These are phyloP conservation scores for Rostratula benghalensis DNA, from an alignment of 2,113 vertebrate genomes.

Conservation along the genomic window DNA sequence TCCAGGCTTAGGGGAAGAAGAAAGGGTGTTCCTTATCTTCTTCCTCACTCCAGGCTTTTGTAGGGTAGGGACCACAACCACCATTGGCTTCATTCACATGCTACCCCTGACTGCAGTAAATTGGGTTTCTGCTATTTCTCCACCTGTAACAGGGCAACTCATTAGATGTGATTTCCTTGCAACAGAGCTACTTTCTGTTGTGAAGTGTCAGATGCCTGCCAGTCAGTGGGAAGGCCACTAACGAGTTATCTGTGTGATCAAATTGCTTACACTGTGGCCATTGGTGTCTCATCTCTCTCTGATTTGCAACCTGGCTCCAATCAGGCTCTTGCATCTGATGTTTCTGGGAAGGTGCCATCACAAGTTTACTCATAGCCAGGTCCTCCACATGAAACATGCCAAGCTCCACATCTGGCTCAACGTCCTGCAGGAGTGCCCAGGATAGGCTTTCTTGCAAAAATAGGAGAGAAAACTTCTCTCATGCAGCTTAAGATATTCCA, in stretches of 20 bases:
- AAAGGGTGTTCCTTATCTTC: accelerated
- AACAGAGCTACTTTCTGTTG: not conserved
- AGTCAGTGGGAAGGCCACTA: not conserved
- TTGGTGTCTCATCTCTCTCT: accelerated
- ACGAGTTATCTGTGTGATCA: not conserved
- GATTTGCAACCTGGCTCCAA: not conserved
- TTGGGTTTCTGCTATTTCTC: not conserved
- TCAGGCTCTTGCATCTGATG: not conserved
- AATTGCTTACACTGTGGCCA: not conserved
- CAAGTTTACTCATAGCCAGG: not conserved
- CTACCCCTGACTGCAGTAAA: not conserved
- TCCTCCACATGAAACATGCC: accelerated
- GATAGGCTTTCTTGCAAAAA: not conserved
- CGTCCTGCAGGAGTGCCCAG: not conserved
- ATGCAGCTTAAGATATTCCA: not conserved
- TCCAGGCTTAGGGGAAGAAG: not conserved
- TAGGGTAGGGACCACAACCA: not conserved
- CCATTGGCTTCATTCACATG: not conserved
- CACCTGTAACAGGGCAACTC: not conserved
- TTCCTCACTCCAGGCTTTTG: not conserved
- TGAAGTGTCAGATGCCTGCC: not conserved
- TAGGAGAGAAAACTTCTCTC: not conserved
- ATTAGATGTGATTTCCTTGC: not conserved
- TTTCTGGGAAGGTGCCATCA: not conserved
- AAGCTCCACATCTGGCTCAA: not conserved